Base-by-base conservation (phyloP, 2,888 invertebrate genomes). In the Drosophila histrio region DNA sequence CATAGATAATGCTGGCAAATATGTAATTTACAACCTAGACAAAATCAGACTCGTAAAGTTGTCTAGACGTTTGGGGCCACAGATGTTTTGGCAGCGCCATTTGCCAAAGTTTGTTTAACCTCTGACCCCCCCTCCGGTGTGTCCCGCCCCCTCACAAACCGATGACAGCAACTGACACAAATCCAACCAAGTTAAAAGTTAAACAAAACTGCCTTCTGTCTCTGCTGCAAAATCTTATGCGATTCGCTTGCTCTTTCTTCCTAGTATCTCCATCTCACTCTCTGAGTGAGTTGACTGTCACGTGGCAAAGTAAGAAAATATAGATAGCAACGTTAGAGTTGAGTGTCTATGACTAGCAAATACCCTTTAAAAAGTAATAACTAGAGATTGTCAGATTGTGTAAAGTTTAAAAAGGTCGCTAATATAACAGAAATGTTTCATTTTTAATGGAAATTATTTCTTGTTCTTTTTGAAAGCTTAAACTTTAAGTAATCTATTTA, bases 181-280 rank as follows among this genome's bases (percentile, higher is more conserved):
- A 82, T 85, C 79, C 80, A 56, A 54, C 39, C 72, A 77, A 65
- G 77, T 82, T 63, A 85, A 85, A 85, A 81, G 85, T 82, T 79
- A 77, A 79, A 82, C 82, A 79, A 76, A 72, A 82, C 72, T 65
- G 74, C 71, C 79, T 72, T 52, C 64, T 73, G 22, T 30, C 53
- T 64, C 57, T 46, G 43, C 44, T 38, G 39, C 52, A 21, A 52
- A 47, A 46, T 44, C 49, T 26, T 49, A 5, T 13, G 21, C 24
- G 22, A 11, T 19, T 47, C n/a, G 15, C 49, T 28, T 1, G 0
- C 38, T 17, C 21, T 19, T n/a, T 39, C n/a, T 28, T 19, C 13
- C 2, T 8, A n/a, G 3, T 13, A 15, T 26, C 13, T 32, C 15
- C 21, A 6, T 32, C 49, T 28, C 9, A 26, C 17, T 44, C 13